phyloP scores from a whole-genome alignment of 2,888 invertebrate species.

The Coremacera marginata region DNA sequence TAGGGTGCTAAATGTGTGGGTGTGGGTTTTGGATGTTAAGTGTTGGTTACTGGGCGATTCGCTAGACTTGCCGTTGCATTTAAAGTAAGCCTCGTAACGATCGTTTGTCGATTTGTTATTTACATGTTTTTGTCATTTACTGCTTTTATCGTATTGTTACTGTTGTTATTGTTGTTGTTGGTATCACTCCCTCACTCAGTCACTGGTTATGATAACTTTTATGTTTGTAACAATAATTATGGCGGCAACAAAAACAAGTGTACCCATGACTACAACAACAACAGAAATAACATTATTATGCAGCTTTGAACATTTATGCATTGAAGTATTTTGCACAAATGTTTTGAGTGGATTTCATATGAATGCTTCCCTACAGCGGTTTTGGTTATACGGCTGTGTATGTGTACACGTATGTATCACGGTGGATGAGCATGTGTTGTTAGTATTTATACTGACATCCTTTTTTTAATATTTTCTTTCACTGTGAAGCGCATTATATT shows the following conservation, averaged over 20 bases:
- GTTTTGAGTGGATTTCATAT: slow-evolving; percentile 1
- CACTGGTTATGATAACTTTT: neutral
- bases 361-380: neutral
- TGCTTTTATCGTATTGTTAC: neutral
- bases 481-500: no score
- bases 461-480: no score
- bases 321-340: neutral
- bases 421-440: neutral
- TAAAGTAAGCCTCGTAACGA: neutral
- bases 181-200: neutral
- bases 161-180: neutral
- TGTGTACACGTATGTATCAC: neutral
- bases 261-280: neutral
- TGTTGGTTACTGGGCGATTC: no score
- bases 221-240: neutral
- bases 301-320: neutral
- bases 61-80: neutral
- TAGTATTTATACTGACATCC: neutral
- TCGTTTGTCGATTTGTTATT: neutral
- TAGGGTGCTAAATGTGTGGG: slow-evolving; percentile 42
- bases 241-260: neutral
- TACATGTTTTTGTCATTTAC: neutral
- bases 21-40: slow-evolving; percentile 15
- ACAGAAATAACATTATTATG: neutral
- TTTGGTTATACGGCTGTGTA: neutral